phyloP scores from a whole-genome alignment of 2,797 vertebrate genomes.

The Anguilla pacifica region DNA sequence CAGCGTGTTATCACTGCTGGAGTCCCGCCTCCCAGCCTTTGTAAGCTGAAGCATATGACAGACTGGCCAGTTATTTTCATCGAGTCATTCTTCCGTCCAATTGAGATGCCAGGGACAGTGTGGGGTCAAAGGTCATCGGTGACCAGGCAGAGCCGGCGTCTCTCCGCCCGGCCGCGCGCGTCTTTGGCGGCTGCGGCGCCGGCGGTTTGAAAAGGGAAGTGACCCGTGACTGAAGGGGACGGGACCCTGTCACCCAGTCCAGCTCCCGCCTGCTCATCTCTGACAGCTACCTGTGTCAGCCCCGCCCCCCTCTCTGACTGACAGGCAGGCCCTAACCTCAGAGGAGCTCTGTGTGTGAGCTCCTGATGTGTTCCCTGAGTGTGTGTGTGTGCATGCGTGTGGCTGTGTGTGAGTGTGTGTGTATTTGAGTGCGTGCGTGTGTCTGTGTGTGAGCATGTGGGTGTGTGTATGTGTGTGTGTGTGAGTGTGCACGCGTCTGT shows the following conservation, averaged over 20 bases:
- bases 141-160: slow-evolving; percentile 67
- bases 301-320: slow-evolving; percentile 38
- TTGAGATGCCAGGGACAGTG: slow-evolving; percentile 50
- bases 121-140: slow-evolving; percentile 56
- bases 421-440: too few relatives aligned
- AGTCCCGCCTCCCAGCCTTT: too few relatives aligned
- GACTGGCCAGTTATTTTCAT: slow-evolving; percentile 6
- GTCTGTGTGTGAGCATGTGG: too few relatives aligned
- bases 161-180: slow-evolving; percentile 45
- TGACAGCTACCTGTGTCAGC: slow-evolving; percentile 58
- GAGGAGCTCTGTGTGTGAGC: neutral
- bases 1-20: neutral
- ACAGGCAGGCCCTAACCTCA: slow-evolving; percentile 50
- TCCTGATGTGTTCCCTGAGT: neutral
- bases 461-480: too few relatives aligned
- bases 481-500: too few relatives aligned
- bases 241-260: slow-evolving; percentile 65
- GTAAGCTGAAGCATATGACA: neutral
- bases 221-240: slow-evolving; percentile 71
- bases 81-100: slow-evolving; percentile 38
- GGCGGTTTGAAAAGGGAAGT: slow-evolving; percentile 61
- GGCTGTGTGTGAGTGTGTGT: neutral
- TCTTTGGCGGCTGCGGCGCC: slow-evolving; percentile 43
- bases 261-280: slow-evolving; percentile 55
- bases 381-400: neutral